phyloP scores from a whole-genome alignment of 1,140 invertebrate species.

The Prorops nasuta region DNA sequence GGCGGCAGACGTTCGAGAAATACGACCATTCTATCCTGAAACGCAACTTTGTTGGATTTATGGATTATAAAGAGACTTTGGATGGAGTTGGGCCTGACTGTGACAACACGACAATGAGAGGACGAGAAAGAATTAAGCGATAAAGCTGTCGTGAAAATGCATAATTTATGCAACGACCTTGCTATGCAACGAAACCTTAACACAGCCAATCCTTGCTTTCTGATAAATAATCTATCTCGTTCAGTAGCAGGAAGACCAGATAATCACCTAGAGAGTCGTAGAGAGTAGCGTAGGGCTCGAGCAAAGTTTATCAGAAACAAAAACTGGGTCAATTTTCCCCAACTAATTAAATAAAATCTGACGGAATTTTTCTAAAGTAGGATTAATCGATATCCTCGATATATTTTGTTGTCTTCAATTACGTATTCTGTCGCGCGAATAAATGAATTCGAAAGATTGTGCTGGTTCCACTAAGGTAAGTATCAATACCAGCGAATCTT shows the following conservation, averaged over 20 bases:
- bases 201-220: slow-evolving; percentile 25
- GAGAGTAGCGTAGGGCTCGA: too few species aligned
- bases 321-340: too few species aligned
- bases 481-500: too few species aligned
- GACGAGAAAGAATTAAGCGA: slow-evolving; percentile 45
- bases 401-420: too few species aligned
- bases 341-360: too few species aligned
- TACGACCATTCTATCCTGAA: slow-evolving; percentile 29
- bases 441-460: too few species aligned
- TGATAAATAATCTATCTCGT: slow-evolving; percentile 34
- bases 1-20: slow-evolving; percentile 30
- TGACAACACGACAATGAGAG: slow-evolving; percentile 50
- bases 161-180: slow-evolving; percentile 47
- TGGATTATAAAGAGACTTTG: slow-evolving; percentile 47
- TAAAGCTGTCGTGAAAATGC: slow-evolving; percentile 47
- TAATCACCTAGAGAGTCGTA: too few species aligned
- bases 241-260: background rate
- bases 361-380: too few species aligned
- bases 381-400: too few species aligned
- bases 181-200: slow-evolving; percentile 23
- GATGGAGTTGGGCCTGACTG: slow-evolving; percentile 32
- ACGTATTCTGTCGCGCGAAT: too few species aligned
- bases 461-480: too few species aligned
- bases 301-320: too few species aligned
- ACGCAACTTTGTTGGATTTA: slow-evolving; percentile 51